A percentile compares a stretch with the other conserved stretches of the same genome.
Evolutionary conservation across 2,888 invertebrate genomes (phyloP).

Genomic region (Leptopilina drosophilae): DNA sequence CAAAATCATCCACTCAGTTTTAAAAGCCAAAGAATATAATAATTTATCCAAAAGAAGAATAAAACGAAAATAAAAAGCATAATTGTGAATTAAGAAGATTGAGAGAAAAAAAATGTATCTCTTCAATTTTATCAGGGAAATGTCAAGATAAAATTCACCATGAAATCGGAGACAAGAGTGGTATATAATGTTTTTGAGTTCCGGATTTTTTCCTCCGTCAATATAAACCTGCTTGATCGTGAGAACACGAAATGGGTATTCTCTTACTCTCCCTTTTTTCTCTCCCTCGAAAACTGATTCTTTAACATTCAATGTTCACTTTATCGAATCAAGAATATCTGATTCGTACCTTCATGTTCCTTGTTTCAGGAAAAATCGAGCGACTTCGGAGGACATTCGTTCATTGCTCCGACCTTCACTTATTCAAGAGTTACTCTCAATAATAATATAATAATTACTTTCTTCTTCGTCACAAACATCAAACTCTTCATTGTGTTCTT

Average conservation of each 20-base stretch:
- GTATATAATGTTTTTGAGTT: slow-evolving; percentile 14
- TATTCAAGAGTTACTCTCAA: slow-evolving; percentile 11
- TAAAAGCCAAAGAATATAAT: too few species aligned
- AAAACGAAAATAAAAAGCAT: neutral
- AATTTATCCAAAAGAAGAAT: neutral
- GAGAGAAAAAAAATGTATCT: neutral
- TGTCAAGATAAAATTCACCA: slow-evolving; percentile 16
- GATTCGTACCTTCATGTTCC: slow-evolving; percentile 15
- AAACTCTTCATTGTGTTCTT: neutral
- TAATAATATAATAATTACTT: slow-evolving; percentile 22
- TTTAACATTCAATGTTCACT: slow-evolving; percentile 19
- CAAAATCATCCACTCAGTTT: neutral
- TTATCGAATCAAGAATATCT: slow-evolving; percentile 35
- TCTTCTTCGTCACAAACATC: neutral
- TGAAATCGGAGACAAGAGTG: slow-evolving; percentile 20
- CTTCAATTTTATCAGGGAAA: neutral
- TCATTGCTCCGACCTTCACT: slow-evolving; percentile 39
- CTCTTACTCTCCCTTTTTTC: too few species aligned
- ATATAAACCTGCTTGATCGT: slow-evolving; percentile 29
- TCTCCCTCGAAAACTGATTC: slow-evolving; percentile 15
- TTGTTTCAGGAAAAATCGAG: slow-evolving; percentile 31
- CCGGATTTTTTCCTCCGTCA: slow-evolving; percentile 16
- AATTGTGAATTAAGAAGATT: neutral
- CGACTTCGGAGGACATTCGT: slow-evolving; percentile 37
- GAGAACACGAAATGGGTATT: slow-evolving; percentile 12